Conservation (phyloP, 2,113 vertebrate genomes). For the Cariama cristata region DNA sequence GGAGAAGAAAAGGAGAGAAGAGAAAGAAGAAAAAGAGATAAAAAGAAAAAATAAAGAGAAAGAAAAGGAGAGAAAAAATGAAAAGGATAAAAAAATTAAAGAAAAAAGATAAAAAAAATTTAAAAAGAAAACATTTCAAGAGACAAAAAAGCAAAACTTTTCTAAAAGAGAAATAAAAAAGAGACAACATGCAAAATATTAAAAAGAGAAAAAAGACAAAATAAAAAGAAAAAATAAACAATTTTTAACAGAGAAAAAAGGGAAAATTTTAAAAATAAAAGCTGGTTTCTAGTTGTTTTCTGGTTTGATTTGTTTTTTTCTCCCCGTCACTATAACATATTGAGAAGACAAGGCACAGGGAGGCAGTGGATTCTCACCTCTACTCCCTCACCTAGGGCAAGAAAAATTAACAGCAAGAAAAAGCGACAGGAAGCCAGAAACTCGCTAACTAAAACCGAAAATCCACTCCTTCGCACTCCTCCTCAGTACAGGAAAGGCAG, state of each 20-base stretch:
- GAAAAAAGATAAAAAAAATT: not conserved
- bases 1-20: too few relatives aligned
- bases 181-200: too few relatives aligned
- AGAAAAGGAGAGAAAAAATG: too few relatives aligned
- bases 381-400: not conserved
- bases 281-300: not conserved
- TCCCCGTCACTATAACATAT: not conserved
- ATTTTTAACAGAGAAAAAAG: not conserved
- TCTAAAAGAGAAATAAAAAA: too few relatives aligned
- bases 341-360: not conserved
- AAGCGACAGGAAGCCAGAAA: not conserved
- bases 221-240: not conserved
- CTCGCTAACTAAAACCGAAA: not conserved
- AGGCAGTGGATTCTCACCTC: not conserved
- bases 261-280: not conserved
- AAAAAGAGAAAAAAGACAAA: too few relatives aligned
- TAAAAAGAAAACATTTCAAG: not conserved
- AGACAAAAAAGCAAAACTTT: too few relatives aligned
- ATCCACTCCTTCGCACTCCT: rapidly evolving
- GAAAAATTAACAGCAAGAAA: not conserved
- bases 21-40: not conserved
- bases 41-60: too few relatives aligned
- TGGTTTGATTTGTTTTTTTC: not conserved
- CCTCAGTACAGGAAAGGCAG: not conserved
- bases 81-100: too few relatives aligned